phyloP scores from a whole-genome alignment of 1,140 invertebrate genomes.

The Phymastichus coffea region DNA sequence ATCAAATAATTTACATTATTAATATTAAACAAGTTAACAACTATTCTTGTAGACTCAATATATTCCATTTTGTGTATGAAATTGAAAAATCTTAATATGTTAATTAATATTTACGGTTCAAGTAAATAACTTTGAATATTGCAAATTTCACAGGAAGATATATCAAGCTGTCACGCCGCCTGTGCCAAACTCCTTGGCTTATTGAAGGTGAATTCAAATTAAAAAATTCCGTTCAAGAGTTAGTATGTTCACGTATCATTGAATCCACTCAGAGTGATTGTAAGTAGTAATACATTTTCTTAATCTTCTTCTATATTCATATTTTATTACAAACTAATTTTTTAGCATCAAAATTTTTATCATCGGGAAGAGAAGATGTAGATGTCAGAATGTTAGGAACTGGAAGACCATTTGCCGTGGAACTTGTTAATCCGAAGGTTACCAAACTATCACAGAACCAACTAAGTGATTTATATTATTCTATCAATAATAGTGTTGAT shows the following conservation, averaged over 20 bases:
- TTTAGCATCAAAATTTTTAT: constrained; percentile 70
- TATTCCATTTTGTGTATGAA: too few species aligned
- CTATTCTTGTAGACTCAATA: too few species aligned
- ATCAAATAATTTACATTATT: too few species aligned
- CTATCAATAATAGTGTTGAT: constrained; percentile 63
- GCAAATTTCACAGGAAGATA: constrained; percentile 76
- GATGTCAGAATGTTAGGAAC: constrained; percentile 86
- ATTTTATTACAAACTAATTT: constrained; percentile 2
- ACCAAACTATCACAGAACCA: constrained; percentile 58
- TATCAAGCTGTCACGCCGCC: constrained; percentile 79
- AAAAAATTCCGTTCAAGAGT: constrained; percentile 87
- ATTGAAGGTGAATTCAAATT: constrained; percentile 78
- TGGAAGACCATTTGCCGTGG: constrained; percentile 84
- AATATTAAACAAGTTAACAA: too few species aligned
- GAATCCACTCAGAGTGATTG: constrained; percentile 59
- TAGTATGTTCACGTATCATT: constrained; percentile 69
- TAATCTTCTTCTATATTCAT: background rate
- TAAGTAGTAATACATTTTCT: constrained; percentile 43
- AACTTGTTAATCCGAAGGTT: constrained; percentile 71
- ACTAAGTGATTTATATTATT: constrained; percentile 59
- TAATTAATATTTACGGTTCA: too few species aligned
- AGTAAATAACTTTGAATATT: too few species aligned
- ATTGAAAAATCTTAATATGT: too few species aligned
- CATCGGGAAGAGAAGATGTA: constrained; percentile 93
- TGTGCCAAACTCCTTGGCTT: constrained; percentile 95